A percentile compares a stretch with the other conserved stretches of the same genome.
These are phyloP conservation scores for Brachycybe producta DNA, from an alignment of 2,888 invertebrate species.

Conservation along the genomic window DNA sequence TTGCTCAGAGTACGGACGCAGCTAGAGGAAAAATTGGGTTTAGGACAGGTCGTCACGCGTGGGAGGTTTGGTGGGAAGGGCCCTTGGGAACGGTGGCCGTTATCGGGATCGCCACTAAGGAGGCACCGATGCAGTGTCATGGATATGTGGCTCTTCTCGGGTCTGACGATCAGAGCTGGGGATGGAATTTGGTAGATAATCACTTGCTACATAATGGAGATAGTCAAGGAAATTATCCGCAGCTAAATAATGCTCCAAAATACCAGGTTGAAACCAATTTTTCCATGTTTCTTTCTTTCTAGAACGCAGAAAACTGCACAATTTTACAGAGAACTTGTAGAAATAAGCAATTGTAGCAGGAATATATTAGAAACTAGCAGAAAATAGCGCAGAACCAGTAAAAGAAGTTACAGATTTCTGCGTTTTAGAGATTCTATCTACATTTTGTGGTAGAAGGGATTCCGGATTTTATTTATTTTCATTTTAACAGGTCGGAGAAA, in stretches of 20 bases:
- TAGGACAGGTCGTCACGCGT: constrained; percentile 80
- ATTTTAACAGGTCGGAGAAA: constrained; percentile 72
- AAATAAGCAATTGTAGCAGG: no score
- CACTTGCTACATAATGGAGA: constrained; percentile 91
- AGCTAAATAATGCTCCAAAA: constrained; percentile 89
- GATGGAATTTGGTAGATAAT: constrained; percentile 98
- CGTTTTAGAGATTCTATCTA: no score
- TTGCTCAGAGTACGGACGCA: constrained; percentile 96
- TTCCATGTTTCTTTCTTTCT: constrained; percentile 1
- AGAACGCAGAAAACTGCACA: not conserved
- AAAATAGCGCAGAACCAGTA: no score
- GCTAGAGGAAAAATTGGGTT: constrained; percentile 73
- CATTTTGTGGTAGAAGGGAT: no score
- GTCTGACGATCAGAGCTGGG: constrained; percentile 95
- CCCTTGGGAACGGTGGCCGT: constrained; percentile 96
- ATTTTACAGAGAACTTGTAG: no score
- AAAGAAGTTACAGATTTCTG: no score
- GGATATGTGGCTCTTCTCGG: constrained; percentile 92
- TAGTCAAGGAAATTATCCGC: constrained; percentile 83
- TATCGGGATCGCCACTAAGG: constrained; percentile 86
- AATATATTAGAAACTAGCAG: no score
- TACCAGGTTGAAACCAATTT: constrained; percentile 63
- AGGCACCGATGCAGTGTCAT: constrained; percentile 82
- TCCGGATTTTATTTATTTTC: constrained; percentile 13
- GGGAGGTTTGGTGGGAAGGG: constrained; percentile 98